phyloP scores from a whole-genome alignment of 2,113 vertebrate species.

The Neodontobutis hainanensis region DNA sequence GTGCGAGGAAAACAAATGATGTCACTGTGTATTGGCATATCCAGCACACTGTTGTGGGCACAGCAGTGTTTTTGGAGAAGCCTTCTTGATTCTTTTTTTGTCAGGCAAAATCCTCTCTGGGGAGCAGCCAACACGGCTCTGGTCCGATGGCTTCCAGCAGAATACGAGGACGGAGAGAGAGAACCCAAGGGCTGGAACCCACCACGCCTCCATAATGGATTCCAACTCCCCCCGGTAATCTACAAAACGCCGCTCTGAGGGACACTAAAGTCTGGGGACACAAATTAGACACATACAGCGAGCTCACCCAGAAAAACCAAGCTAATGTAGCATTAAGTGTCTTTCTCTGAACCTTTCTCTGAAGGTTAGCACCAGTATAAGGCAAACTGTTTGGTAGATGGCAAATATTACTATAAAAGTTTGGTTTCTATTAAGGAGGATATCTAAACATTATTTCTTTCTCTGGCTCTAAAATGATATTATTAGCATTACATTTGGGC shows the following conservation, averaged over 20 bases:
- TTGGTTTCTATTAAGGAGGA: constrained; percentile 12
- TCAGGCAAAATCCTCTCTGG: constrained; percentile 88
- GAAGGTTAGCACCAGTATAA: constrained; percentile 34
- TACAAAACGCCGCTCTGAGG: constrained; percentile 25
- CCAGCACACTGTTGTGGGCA: background rate
- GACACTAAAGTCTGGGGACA: constrained; percentile 35
- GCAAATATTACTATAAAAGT: constrained; percentile 19
- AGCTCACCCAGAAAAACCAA: constrained; percentile 24
- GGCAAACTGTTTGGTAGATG: constrained; percentile 20
- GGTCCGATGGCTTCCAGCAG: constrained; percentile 90
- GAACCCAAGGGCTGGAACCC: constrained; percentile 92
- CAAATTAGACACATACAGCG: constrained; percentile 44
- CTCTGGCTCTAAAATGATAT: constrained; percentile 3
- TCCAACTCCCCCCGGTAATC: constrained; percentile 86
- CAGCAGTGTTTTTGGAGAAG: constrained; percentile 31
- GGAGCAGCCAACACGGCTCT: constrained; percentile 87
- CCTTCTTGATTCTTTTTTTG: constrained; percentile 49
- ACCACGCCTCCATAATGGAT: constrained; percentile 79
- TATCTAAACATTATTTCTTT: constrained; percentile 18
- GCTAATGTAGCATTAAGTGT: constrained; percentile 40
- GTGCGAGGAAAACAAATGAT: constrained; percentile 19
- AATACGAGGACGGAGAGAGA: constrained; percentile 89
- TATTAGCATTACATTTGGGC: constrained; percentile 20
- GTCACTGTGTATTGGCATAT: background rate
- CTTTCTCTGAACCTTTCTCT: constrained; percentile 42